Evolutionary conservation across 1,140 invertebrate species (phyloP).

Genomic region (Drosophila mauritiana): DNA sequence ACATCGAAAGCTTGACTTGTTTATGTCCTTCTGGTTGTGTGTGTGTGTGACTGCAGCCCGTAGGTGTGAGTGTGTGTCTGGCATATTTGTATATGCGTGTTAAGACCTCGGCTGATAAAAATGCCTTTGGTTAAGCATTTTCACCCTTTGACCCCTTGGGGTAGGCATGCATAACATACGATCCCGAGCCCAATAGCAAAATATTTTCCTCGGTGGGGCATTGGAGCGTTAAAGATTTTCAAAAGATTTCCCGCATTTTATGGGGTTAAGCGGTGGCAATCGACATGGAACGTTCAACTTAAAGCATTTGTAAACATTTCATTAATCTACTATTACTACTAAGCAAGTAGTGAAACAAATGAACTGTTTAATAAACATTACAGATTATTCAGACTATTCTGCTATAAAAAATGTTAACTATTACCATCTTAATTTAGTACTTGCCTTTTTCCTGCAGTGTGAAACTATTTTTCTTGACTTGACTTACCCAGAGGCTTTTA

Average conservation of each 20-base stretch:
- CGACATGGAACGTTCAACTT: constrained; percentile 6
- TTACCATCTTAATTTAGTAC: background rate
- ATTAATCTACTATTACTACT: too few relatives aligned
- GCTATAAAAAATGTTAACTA: too few relatives aligned
- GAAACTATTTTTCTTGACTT: background rate
- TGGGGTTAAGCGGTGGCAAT: constrained; percentile 32
- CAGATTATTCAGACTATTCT: too few relatives aligned
- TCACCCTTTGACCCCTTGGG: constrained; percentile 60
- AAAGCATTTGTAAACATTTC: background rate
- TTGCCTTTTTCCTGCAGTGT: background rate
- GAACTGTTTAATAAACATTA: too few relatives aligned
- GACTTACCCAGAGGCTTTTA: background rate
- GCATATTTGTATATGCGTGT: constrained; percentile 78
- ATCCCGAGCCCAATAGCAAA: constrained; percentile 16
- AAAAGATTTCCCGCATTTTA: constrained; percentile 44
- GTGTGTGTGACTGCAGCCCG: constrained; percentile 6
- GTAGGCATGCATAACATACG: constrained; percentile 38
- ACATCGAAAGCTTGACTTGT: constrained; percentile 31
- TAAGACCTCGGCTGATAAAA: constrained; percentile 81
- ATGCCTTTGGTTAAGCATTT: constrained; percentile 74
- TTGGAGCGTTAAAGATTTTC: constrained; percentile 41
- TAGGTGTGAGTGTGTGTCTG: constrained; percentile 35
- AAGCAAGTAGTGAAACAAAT: too few relatives aligned
- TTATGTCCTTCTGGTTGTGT: constrained; percentile 34
- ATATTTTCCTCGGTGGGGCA: constrained; percentile 27